Percentiles rank a stretch among this genome's conserved stretches.
These are phyloP conservation scores for Parasteatoda lunata DNA, from an alignment of 2,888 invertebrate species.

Conservation along the genomic window DNA sequence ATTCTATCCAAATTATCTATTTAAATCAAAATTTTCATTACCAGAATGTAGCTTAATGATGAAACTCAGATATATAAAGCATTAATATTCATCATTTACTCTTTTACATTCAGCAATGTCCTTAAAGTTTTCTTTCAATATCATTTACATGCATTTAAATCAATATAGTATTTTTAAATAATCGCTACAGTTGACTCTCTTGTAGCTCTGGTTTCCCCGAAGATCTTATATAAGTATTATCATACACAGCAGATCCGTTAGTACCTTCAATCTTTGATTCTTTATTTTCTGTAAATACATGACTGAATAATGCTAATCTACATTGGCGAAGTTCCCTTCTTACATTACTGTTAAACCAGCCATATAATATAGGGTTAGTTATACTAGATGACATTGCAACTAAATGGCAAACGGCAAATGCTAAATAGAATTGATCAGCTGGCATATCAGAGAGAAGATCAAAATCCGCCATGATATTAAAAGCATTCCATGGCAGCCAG, in stretches of 20 bases:
- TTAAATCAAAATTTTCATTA: too few relatives aligned
- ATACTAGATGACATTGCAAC: constrained; percentile 79
- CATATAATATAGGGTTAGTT: constrained; percentile 79
- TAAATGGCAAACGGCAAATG: constrained; percentile 77
- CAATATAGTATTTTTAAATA: not conserved
- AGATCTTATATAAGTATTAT: constrained; percentile 53
- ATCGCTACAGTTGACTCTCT: constrained; percentile 45
- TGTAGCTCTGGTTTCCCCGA: constrained; percentile 34
- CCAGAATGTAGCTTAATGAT: too few relatives aligned
- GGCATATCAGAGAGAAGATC: constrained; percentile 69
- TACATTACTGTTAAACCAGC: constrained; percentile 80
- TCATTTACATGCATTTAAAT: too few relatives aligned
- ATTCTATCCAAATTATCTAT: too few relatives aligned
- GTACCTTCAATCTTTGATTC: constrained; percentile 22
- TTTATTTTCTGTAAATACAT: constrained; percentile 24
- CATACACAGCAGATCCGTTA: constrained; percentile 36
- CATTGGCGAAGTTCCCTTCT: constrained; percentile 75
- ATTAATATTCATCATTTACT: too few relatives aligned
- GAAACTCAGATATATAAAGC: too few relatives aligned
- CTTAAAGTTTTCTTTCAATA: too few relatives aligned
- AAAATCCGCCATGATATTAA: constrained; percentile 76
- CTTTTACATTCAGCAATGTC: too few relatives aligned
- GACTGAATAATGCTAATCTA: constrained; percentile 9
- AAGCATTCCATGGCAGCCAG: constrained; percentile 79
- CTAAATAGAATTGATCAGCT: constrained; percentile 73